Evolutionary conservation across 2,888 invertebrate genomes (phyloP).

Genomic region (Balanococcus diminutus): DNA sequence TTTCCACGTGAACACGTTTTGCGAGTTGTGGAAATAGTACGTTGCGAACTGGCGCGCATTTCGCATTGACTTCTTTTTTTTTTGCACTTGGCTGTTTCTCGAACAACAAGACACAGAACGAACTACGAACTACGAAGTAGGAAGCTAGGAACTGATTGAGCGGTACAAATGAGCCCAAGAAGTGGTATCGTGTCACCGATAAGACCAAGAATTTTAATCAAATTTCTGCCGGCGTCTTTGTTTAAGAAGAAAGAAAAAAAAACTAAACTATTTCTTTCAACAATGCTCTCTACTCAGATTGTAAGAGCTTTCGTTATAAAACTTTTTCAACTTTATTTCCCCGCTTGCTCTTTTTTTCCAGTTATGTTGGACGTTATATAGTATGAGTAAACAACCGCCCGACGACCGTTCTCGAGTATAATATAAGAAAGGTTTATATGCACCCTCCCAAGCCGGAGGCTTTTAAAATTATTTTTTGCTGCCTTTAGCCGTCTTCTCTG

Average conservation of each 20-base stretch:
- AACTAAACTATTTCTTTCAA: constrained; percentile 13
- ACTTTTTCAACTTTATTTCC: constrained; percentile 11
- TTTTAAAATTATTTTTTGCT: not conserved
- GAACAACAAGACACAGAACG: not conserved
- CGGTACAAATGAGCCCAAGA: constrained; percentile 9
- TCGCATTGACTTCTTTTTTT: not conserved
- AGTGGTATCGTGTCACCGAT: constrained; percentile 9
- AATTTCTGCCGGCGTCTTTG: not conserved
- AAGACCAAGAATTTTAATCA: constrained; percentile 1
- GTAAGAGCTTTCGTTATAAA: not conserved
- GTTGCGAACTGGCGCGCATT: not conserved
- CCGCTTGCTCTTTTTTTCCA: not conserved
- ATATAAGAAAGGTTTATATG: not conserved
- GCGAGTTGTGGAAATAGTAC: not conserved
- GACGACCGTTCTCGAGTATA: not conserved
- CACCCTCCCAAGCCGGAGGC: not conserved
- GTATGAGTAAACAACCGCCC: not conserved
- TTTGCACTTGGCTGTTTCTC: not conserved
- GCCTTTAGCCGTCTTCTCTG: not conserved
- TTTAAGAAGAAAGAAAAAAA: not conserved
- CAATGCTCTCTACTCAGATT: constrained; percentile 8
- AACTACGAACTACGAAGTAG: no score
- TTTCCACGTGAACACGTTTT: constrained; percentile 2
- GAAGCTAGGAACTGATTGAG: no score
- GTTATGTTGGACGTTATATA: not conserved